phyloP scores from a whole-genome alignment of 2,113 vertebrate species.

The Protobothrops mucrosquamatus region DNA sequence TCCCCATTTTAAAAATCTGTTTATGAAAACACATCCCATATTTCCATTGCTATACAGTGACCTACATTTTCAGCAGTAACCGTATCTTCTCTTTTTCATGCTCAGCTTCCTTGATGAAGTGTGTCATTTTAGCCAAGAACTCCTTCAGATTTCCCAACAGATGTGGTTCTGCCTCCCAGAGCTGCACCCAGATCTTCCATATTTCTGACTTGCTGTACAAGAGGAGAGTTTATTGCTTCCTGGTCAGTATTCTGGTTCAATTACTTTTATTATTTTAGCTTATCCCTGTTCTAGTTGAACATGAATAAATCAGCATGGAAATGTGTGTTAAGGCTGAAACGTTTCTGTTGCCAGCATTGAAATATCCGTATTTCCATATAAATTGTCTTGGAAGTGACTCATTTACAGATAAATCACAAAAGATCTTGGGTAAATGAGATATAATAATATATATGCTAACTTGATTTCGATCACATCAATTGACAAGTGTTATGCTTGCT shows the following conservation, averaged over 20 bases:
- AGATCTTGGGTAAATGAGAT: background rate
- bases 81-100: conserved; percentile 63
- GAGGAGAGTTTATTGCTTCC: background rate
- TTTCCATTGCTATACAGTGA: background rate
- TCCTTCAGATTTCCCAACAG: conserved; percentile 68
- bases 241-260: background rate
- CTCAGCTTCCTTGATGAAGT: conserved; percentile 62
- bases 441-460: background rate
- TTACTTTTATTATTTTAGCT: background rate
- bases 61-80: conserved; percentile 69
- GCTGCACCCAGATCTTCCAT: conserved; percentile 74
- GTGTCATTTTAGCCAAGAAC: conserved; percentile 70
- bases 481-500: background rate
- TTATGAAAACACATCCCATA: background rate
- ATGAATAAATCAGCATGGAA: background rate
- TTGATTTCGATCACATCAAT: background rate
- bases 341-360: background rate
- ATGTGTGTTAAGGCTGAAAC: background rate
- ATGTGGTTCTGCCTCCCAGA: conserved; percentile 68
- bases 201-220: conserved; percentile 64
- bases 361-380: background rate
- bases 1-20: background rate
- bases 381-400: background rate
- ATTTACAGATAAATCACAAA: background rate
- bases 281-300: background rate